These are phyloP conservation scores for Drosophila tsacasi DNA, from an alignment of 1,140 invertebrate species.

Conservation along the genomic window DNA sequence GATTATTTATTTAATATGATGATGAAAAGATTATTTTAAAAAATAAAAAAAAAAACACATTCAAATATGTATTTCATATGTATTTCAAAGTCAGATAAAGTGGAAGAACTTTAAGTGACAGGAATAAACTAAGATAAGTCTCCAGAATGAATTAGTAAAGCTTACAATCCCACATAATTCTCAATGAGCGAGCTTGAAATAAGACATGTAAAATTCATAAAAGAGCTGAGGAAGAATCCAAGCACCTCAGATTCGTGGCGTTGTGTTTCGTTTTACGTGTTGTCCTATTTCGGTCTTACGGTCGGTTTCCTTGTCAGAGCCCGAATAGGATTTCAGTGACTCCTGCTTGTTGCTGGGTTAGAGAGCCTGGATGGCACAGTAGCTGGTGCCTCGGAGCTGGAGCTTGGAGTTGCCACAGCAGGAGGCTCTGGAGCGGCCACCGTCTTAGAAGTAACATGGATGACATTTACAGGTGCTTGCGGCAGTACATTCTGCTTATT, in stretches of 20 bases:
- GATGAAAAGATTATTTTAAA: too few relatives aligned
- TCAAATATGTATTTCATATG: neutral
- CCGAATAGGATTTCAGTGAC: constrained; percentile 45
- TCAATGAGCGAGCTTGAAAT: neutral
- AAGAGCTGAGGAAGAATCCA: neutral
- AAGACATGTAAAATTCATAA: neutral
- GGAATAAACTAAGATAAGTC: neutral
- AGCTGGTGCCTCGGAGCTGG: neutral
- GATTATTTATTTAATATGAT: neutral
- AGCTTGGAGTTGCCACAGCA: neutral
- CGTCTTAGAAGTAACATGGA: neutral
- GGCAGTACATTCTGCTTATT: neutral
- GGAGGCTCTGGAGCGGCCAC: neutral
- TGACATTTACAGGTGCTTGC: neutral
- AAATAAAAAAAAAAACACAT: neutral
- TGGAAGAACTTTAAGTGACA: neutral
- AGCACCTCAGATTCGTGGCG: constrained; percentile 15
- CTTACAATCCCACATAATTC: neutral
- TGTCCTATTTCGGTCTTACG: constrained; percentile 68
- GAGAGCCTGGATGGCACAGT: neutral
- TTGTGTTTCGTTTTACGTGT: constrained; percentile 49
- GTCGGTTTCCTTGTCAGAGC: constrained; percentile 47
- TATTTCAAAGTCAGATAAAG: neutral
- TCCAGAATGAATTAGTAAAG: neutral
- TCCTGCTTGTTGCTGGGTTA: neutral